Evolutionary conservation across 2,113 vertebrate species (phyloP).

Genomic region (Meriones unguiculatus): DNA sequence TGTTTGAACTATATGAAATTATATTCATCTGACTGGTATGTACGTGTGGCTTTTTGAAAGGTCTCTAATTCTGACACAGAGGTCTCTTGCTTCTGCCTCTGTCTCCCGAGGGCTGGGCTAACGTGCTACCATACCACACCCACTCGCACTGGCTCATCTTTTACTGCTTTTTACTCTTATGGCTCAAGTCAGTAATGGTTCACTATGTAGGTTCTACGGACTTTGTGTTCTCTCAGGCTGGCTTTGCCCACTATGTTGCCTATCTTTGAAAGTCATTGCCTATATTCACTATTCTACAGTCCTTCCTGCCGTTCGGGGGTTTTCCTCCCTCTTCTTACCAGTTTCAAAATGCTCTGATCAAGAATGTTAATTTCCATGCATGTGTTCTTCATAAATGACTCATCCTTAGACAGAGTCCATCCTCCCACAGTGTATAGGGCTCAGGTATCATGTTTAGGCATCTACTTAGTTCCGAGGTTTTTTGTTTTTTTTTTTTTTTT

Average conservation of each 20-base stretch:
- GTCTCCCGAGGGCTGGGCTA: background rate
- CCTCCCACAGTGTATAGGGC: background rate
- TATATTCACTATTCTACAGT: background rate
- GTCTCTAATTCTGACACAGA: background rate
- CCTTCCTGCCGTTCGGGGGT: background rate
- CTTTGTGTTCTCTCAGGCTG: background rate
- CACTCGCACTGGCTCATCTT: background rate
- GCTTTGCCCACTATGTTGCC: background rate
- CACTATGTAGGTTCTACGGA: background rate
- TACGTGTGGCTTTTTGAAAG: background rate
- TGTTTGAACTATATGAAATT: background rate
- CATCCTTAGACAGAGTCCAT: background rate
- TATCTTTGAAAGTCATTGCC: background rate
- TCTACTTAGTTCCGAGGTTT: background rate
- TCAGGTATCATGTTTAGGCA: background rate
- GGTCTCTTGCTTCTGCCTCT: background rate
- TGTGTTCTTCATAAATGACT: background rate
- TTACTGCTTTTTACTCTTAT: background rate
- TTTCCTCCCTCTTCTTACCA: background rate
- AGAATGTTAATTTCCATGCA: background rate
- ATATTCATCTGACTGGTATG: background rate
- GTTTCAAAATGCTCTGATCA: background rate
- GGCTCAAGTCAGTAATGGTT: background rate
- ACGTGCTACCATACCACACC: background rate
- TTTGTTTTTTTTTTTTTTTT: background rate